A percentile compares a stretch with the other conserved stretches of the same genome.
These are phyloP conservation scores for Oophaga sylvatica DNA, from an alignment of 2,797 vertebrate genomes.

Conservation along the genomic window DNA sequence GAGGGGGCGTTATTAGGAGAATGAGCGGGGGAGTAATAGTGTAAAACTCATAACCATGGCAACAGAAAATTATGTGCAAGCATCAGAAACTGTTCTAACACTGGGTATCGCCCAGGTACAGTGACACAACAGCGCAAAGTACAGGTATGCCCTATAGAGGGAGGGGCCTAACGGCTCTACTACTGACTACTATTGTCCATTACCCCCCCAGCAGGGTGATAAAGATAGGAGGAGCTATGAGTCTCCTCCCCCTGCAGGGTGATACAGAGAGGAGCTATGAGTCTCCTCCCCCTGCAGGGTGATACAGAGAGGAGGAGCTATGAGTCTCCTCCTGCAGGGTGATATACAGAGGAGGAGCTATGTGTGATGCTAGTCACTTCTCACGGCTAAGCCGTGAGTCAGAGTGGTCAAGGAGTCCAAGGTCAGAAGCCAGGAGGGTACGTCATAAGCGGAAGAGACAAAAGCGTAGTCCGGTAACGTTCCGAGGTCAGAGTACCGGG, in stretches of 20 bases:
- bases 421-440: no score
- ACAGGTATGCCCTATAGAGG: neutral
- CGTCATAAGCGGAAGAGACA: no score
- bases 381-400: no score
- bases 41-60: conserved; percentile 20
- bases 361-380: no score
- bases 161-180: neutral
- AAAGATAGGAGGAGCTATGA: neutral
- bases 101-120: no score
- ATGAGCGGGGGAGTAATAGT: conserved; percentile 24
- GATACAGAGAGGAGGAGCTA: neutral
- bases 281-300: conserved; percentile 10
- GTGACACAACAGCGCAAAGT: neutral
- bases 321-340: neutral
- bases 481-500: no score
- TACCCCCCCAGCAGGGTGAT: neutral
- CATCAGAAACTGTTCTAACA: neutral
- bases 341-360: no score
- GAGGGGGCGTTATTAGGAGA: conserved; percentile 34
- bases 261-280: neutral
- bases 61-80: conserved; percentile 29
- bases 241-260: conserved; percentile 2
- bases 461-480: no score
- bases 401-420: no score
- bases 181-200: neutral